Conservation (phyloP, 2,888 invertebrate genomes). For the Norana najaformis region DNA sequence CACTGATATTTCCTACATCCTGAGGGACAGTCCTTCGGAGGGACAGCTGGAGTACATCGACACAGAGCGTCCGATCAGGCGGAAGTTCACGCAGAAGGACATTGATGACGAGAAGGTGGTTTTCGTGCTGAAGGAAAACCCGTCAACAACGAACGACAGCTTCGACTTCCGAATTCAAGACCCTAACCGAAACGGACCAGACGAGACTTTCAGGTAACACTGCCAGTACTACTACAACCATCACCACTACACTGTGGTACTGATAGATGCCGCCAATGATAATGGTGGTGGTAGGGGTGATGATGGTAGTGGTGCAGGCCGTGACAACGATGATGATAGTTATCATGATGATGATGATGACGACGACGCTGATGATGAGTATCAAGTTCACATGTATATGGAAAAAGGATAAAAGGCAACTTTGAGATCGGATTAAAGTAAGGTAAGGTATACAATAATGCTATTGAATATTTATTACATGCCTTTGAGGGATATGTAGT, state of each 20-base stretch:
- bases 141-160: constrained; percentile 53
- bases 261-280: background rate
- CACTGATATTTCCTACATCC: constrained; percentile 52
- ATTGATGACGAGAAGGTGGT: constrained; percentile 56
- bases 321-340: no score
- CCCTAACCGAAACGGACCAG: constrained; percentile 43
- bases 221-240: background rate
- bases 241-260: no score
- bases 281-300: background rate
- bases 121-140: constrained; percentile 50
- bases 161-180: constrained; percentile 57
- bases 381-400: no score
- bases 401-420: no score
- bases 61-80: constrained; percentile 52
- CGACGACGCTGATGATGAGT: no score
- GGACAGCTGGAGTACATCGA: constrained; percentile 58
- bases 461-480: no score
- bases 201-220: background rate
- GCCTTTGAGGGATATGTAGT: no score
- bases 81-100: constrained; percentile 58
- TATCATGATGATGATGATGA: no score
- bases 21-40: constrained; percentile 52
- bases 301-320: no score
- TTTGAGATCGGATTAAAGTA: no score
- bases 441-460: no score